These are phyloP conservation scores for Proterorhinus semilunaris DNA, from an alignment of 2,113 vertebrate genomes.

Conservation along the genomic window DNA sequence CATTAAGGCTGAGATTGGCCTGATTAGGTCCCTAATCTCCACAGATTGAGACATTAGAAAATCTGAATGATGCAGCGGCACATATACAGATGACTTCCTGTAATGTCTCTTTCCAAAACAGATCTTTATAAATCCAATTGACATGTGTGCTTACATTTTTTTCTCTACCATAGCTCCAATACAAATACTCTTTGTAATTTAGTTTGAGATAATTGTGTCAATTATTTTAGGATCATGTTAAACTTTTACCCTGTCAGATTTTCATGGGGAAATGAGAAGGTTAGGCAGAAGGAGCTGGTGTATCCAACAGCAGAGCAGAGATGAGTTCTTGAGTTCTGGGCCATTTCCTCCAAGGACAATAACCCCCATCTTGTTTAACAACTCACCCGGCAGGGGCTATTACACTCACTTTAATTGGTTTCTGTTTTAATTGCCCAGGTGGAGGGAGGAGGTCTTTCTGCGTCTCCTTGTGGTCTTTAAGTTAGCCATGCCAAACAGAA, in stretches of 20 bases:
- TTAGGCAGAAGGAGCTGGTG: conserved; percentile 52
- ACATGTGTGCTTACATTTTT: background rate
- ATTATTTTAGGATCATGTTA: background rate
- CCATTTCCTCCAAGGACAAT: conserved; percentile 86
- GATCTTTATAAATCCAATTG: background rate
- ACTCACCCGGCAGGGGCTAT: conserved; percentile 84
- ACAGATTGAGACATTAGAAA: conserved; percentile 76
- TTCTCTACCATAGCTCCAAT: background rate
- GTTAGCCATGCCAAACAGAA: conserved; percentile 45
- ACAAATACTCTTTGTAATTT: background rate
- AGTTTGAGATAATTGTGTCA: background rate
- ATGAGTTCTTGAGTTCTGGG: conserved; percentile 79
- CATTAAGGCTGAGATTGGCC: conserved; percentile 93
- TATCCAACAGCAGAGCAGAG: conserved; percentile 64
- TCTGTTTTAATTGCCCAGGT: conserved; percentile 83
- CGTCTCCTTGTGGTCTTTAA: conserved; percentile 55
- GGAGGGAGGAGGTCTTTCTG: conserved; percentile 66
- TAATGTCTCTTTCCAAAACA: conserved; percentile 16
- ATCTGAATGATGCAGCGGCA: conserved; percentile 46
- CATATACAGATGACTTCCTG: conserved; percentile 38
- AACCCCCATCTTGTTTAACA: conserved; percentile 91
- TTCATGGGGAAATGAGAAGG: conserved; percentile 20
- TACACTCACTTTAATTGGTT: conserved; percentile 87
- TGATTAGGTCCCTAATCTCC: conserved; percentile 96
- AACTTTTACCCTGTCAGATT: background rate